These are phyloP conservation scores for Stichodactyla mertensii DNA, from an alignment of 64 coral and sea anemone genomes.

Conservation along the genomic window DNA sequence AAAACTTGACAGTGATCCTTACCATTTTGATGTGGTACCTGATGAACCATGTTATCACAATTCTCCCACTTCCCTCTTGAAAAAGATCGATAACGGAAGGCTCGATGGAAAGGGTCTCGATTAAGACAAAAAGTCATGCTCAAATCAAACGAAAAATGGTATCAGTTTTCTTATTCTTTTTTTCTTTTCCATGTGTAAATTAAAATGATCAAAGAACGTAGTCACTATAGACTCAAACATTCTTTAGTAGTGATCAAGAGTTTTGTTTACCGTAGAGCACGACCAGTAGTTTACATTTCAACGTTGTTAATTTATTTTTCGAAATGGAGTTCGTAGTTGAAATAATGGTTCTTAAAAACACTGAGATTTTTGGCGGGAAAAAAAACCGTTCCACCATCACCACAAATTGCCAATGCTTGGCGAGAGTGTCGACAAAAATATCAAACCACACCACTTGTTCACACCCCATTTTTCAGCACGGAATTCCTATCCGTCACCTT, in stretches of 20 bases:
- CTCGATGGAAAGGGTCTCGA: too few relatives aligned
- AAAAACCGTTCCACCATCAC: not conserved
- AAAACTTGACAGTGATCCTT: constrained; percentile 27
- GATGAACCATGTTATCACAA: not conserved
- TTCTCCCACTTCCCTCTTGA: not conserved
- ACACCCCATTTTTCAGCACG: not conserved
- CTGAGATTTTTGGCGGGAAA: not conserved
- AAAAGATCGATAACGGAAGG: not conserved
- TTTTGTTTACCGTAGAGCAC: not conserved
- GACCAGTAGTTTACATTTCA: not conserved
- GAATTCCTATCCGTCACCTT: too few relatives aligned
- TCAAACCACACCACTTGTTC: not conserved
- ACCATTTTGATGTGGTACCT: not conserved
- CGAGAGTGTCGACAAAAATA: not conserved
- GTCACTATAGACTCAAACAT: not conserved
- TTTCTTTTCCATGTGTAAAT: not conserved
- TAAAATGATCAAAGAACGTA: not conserved
- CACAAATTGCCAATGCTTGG: too few relatives aligned
- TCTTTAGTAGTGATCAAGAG: not conserved
- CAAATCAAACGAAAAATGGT: too few relatives aligned
- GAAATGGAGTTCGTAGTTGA: not conserved
- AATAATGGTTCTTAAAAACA: not conserved
- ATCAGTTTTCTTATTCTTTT: too few relatives aligned
- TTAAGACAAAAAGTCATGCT: too few relatives aligned
- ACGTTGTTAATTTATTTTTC: not conserved